A percentile compares a stretch with the other conserved stretches of the same genome.
Evolutionary conservation across 1,140 invertebrate genomes (phyloP).

Genomic region (Glossosoma conforme): DNA sequence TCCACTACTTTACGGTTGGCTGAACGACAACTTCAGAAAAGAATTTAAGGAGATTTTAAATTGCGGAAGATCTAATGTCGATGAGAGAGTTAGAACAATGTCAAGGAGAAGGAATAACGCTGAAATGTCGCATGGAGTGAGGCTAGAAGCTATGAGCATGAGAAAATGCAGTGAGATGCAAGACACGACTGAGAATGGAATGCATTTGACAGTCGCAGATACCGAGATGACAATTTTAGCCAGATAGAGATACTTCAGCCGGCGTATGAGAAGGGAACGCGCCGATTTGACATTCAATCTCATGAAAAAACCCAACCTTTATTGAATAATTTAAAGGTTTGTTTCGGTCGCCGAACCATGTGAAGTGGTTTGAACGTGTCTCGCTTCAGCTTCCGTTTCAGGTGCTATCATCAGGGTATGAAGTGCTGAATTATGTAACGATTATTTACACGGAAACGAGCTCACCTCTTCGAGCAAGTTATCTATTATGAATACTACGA

Average conservation of each 20-base stretch:
- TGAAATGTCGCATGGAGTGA: conserved; percentile 55
- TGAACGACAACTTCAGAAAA: conserved; percentile 98
- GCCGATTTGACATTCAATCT: conserved; percentile 15
- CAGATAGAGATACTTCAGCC: conserved; percentile 24
- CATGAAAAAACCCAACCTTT: conserved; percentile 11
- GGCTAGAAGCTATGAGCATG: conserved; percentile 53
- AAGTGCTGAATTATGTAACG: too few species aligned
- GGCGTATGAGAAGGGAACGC: conserved; percentile 19
- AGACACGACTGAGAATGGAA: conserved; percentile 19
- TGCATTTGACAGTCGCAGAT: conserved; percentile 16
- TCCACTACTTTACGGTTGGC: conserved; percentile 94
- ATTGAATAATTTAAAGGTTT: too few species aligned
- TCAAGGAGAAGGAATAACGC: conserved; percentile 51
- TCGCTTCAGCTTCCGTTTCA: too few species aligned
- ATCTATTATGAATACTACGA: too few species aligned
- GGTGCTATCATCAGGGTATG: too few species aligned
- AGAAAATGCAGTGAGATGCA: conserved; percentile 21
- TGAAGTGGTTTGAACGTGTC: too few species aligned
- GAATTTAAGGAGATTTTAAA: conserved; percentile 86
- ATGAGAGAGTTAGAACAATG: conserved; percentile 47
- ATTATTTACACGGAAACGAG: too few species aligned
- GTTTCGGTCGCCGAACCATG: too few species aligned
- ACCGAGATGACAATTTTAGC: conserved; percentile 24
- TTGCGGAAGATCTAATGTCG: conserved; percentile 46
- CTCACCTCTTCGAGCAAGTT: too few species aligned